Evolutionary conservation across 2,888 invertebrate genomes (phyloP), one percentile per base, ranked within the genome.

Genomic region (Chrysodeixis includens): DNA sequence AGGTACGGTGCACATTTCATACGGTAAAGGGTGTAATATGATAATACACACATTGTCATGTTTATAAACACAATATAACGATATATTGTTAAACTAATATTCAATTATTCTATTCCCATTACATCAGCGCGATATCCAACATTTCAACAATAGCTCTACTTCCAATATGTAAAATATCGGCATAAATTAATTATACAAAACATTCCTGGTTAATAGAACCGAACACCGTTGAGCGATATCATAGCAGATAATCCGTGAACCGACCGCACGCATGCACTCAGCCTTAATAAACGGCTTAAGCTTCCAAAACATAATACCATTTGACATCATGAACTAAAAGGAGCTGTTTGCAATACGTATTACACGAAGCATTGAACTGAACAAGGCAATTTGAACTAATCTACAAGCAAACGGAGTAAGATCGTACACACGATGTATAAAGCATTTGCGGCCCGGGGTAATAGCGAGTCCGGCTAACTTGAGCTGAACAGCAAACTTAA

Each of bases 401-500:
- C 84, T 86, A 76, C 79, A 83, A 85, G 83, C 82, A 82, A 84
- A 78, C 82, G 78, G 76, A 80, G 70, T 80, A 74, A 74, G 82
- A 84, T 83, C 79, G 76, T 59, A 65, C 71, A 71, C 59, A 66
- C 67, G 57, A 62, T 56, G 70, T 78, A 70, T 73, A 77, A 77
- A 76, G 66, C 62, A 63, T 52, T 46, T 14, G 56, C 51, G 40
- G 61, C 14, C 26, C 44, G 64, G 67, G 81, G 81, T 84, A 85
- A 87, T 86, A 82, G 86, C 78, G 77, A 81, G 40, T 4, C 63
- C 73, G 75, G 81, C 86, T 81, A 84, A 88, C 82, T 89, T 88
- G 85, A 88, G 87, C 88, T 84, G 83, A 83, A 85, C 81, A 78
- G 85, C 85, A 88, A 91, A 90, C 88, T 89, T 88, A 87, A 88